These are phyloP conservation scores for Dasyornis broadbenti DNA, from an alignment of 2,113 vertebrate genomes.

Conservation along the genomic window DNA sequence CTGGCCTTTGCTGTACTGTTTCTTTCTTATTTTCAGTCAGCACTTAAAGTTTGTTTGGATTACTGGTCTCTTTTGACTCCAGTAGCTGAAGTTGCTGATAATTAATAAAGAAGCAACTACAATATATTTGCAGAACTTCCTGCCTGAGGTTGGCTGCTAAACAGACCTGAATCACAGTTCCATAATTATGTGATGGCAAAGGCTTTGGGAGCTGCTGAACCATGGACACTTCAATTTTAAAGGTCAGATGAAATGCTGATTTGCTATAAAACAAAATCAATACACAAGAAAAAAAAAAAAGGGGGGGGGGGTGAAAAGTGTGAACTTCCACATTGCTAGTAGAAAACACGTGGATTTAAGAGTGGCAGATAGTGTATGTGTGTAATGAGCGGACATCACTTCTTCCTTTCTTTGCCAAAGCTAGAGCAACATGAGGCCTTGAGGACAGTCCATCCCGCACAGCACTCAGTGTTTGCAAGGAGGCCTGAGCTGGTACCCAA, in stretches of 20 bases:
- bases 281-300: neutral
- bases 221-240: slow-evolving; percentile 53
- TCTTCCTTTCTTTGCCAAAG: neutral
- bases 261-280: slow-evolving; percentile 63
- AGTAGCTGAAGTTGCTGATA: neutral
- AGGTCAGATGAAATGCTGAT: slow-evolving; percentile 65
- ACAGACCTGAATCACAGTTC: neutral
- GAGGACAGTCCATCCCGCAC: rapidly evolving
- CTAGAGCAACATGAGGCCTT: neutral
- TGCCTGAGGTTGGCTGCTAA: neutral
- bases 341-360: neutral
- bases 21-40: neutral
- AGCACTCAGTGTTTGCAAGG: rapidly evolving
- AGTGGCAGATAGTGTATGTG: neutral
- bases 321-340: neutral
- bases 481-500: rapidly evolving
- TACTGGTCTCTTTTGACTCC: neutral
- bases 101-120: slow-evolving; percentile 36
- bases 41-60: neutral
- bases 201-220: slow-evolving; percentile 58
- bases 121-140: slow-evolving; percentile 30
- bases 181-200: slow-evolving; percentile 43
- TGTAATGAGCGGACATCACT: neutral
- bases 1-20: neutral
- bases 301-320: neutral